Conservation (phyloP, 2,797 vertebrate species). For the Enteromius radiatus region DNA sequence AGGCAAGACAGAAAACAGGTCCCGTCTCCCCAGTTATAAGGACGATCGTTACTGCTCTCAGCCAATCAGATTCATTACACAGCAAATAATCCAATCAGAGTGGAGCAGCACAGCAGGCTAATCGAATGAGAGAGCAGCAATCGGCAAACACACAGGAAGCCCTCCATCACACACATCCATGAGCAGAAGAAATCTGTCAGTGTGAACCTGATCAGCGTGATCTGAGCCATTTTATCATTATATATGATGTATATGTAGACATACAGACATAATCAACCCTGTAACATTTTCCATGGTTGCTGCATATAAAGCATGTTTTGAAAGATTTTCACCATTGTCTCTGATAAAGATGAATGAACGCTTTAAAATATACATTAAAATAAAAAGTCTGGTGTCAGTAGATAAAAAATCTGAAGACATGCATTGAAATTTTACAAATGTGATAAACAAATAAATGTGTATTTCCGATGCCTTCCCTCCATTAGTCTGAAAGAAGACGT, state of each 20-base stretch:
- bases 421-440: background rate
- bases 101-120: conserved; percentile 29
- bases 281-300: background rate
- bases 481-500: background rate
- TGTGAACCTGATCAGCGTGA: background rate
- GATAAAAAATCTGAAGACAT: background rate
- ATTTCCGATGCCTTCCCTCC: background rate
- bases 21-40: background rate
- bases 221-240: background rate
- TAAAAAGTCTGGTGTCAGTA: background rate
- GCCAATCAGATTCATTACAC: conserved; percentile 43
- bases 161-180: conserved; percentile 7
- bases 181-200: conserved; percentile 16
- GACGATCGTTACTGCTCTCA: conserved; percentile 22
- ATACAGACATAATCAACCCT: background rate
- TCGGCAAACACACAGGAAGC: conserved; percentile 27
- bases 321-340: background rate
- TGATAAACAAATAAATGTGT: background rate
- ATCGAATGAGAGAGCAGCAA: conserved; percentile 33
- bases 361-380: background rate
- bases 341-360: background rate
- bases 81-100: conserved; percentile 46
- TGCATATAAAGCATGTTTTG: background rate
- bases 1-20: background rate
- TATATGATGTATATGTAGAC: background rate